Conservation (phyloP, 2,888 invertebrate genomes). For the Onthophagus sagittarius region DNA sequence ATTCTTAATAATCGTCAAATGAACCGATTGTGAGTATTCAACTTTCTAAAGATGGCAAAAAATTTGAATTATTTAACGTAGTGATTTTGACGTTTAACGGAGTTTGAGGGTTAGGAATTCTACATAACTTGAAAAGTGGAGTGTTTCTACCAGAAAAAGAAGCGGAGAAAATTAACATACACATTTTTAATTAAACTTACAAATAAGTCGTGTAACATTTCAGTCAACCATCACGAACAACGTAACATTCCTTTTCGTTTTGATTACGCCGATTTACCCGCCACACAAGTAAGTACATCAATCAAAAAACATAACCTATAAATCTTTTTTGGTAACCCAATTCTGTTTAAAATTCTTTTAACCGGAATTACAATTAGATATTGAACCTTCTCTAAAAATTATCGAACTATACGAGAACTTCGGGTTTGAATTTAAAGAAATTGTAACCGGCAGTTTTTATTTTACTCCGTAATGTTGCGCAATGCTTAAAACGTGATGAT, state of each 20-base stretch:
- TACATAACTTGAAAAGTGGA: constrained; percentile 20
- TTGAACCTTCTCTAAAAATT: constrained; percentile 36
- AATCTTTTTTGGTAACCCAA: constrained; percentile 13
- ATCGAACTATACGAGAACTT: constrained; percentile 36
- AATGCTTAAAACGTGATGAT: neutral
- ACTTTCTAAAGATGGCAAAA: constrained; percentile 14
- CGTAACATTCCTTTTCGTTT: constrained; percentile 40
- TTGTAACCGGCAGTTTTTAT: neutral
- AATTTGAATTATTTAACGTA: constrained; percentile 1
- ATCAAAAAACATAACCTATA: constrained; percentile 6
- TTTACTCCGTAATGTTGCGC: constrained; percentile 10
- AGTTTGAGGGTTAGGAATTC: constrained; percentile 17
- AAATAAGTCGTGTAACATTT: too few relatives aligned
- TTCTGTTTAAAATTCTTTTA: constrained; percentile 35
- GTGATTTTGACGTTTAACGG: neutral
- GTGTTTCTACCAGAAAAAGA: neutral
- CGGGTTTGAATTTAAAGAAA: neutral
- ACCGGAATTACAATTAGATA: constrained; percentile 20
- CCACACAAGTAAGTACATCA: constrained; percentile 6
- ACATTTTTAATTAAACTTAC: too few relatives aligned
- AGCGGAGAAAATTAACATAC: neutral
- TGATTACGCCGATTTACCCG: constrained; percentile 38
- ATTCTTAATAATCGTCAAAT: too few relatives aligned
- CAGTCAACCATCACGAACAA: constrained; percentile 17
- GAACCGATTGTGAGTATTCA: neutral